phyloP scores from a whole-genome alignment of 2,797 vertebrate species.

The Pelochelys cantorii region DNA sequence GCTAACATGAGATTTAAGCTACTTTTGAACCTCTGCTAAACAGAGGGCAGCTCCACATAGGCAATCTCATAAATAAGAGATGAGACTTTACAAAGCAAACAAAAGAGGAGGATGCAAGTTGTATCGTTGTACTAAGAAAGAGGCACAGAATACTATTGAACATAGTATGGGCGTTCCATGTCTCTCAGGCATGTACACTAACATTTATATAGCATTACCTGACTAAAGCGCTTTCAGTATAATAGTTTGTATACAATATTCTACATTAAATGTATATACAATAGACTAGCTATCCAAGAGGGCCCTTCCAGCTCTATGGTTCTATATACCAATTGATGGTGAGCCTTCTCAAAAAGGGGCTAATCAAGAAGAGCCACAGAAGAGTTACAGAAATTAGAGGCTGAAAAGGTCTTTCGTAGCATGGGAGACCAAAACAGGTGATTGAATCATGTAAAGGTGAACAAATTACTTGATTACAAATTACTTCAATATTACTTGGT shows the following conservation, averaged over 20 bases:
- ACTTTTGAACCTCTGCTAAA: not conserved
- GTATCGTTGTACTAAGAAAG: not conserved
- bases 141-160: not conserved
- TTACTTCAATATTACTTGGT: no score
- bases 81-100: not conserved
- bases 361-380: not conserved
- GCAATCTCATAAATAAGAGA: not conserved
- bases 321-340: not conserved
- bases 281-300: no score
- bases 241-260: not conserved
- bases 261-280: rapidly evolving
- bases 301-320: no score
- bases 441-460: not conserved
- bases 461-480: not conserved
- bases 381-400: not conserved
- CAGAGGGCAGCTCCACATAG: no score
- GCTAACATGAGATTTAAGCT: not conserved
- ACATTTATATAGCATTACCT: not conserved
- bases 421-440: not conserved
- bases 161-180: no score
- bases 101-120: not conserved
- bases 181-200: no score
- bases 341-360: not conserved
- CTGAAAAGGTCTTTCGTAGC: not conserved
- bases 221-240: not conserved